Evolutionary conservation across 1,140 invertebrate species (phyloP).

Genomic region (Drosophila subpulchrella): DNA sequence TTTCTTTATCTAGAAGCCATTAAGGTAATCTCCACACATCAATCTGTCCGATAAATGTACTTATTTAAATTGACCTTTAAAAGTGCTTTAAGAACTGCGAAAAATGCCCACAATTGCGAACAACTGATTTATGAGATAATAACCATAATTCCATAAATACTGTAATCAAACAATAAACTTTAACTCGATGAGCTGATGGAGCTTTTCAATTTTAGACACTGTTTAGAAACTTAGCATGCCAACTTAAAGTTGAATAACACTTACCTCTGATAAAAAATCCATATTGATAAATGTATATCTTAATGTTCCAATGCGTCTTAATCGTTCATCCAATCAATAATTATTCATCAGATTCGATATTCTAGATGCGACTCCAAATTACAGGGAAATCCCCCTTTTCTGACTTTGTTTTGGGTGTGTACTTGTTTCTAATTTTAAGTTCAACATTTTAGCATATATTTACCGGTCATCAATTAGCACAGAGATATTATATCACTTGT

Average conservation of each 20-base stretch:
- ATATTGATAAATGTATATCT: background rate
- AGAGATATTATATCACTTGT: too few relatives aligned
- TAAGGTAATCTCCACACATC: too few relatives aligned
- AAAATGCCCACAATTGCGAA: background rate
- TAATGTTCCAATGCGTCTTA: background rate
- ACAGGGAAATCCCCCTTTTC: background rate
- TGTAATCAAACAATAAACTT: background rate
- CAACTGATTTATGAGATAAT: constrained; percentile 7
- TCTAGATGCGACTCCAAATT: background rate
- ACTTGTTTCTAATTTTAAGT: too few relatives aligned
- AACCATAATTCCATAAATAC: background rate
- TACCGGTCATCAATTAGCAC: too few relatives aligned
- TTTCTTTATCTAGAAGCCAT: too few relatives aligned
- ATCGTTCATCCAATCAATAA: background rate
- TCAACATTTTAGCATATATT: too few relatives aligned
- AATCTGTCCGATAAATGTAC: too few relatives aligned
- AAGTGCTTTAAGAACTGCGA: background rate
- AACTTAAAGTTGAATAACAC: background rate
- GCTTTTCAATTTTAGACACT: background rate
- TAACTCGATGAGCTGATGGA: background rate
- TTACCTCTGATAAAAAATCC: background rate
- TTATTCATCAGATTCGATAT: background rate
- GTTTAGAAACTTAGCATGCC: too few relatives aligned
- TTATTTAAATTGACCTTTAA: background rate
- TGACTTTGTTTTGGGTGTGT: background rate